A percentile compares a stretch with the other conserved stretches of the same genome.
These are phyloP conservation scores for Euthynnus affinis DNA, from an alignment of 2,797 vertebrate genomes.

Conservation along the genomic window DNA sequence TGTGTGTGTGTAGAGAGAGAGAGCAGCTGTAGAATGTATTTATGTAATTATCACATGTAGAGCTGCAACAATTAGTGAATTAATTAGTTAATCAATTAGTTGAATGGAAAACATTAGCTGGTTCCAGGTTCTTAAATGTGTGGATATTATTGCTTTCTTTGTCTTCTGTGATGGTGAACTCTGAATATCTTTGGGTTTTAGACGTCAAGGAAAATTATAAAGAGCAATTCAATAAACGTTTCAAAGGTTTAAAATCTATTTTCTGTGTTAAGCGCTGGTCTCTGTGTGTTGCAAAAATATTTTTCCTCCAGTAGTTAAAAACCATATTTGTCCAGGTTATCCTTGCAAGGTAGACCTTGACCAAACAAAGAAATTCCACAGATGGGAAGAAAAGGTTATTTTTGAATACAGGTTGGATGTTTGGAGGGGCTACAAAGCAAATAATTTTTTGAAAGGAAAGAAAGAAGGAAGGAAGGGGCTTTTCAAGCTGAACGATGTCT, in stretches of 20 bases:
- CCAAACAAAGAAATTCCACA: constrained; percentile 11
- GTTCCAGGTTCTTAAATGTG: too few relatives aligned
- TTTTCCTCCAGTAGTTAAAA: background rate
- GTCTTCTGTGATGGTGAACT: too few relatives aligned
- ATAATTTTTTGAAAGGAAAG: background rate
- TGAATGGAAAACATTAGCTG: too few relatives aligned
- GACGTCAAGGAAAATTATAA: too few relatives aligned
- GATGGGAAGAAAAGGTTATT: constrained; percentile 16
- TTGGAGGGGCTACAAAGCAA: constrained; percentile 14
- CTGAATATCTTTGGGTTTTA: too few relatives aligned
- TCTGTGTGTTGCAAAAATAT: background rate
- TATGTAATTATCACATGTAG: background rate
- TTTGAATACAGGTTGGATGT: constrained; percentile 11
- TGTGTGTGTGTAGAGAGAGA: too few relatives aligned
- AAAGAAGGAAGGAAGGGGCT: constrained; percentile 12
- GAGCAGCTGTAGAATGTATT: too few relatives aligned
- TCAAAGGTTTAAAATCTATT: background rate
- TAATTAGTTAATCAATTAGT: too few relatives aligned
- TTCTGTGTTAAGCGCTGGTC: background rate
- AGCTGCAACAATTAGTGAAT: too few relatives aligned
- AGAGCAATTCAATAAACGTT: too few relatives aligned
- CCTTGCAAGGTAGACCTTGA: constrained; percentile 20
- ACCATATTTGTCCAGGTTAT: background rate
- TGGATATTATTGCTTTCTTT: too few relatives aligned
- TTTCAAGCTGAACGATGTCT: constrained; percentile 45